Evolutionary conservation across 1,140 invertebrate genomes (phyloP).

Genomic region (Heliconius eleuchia): DNA sequence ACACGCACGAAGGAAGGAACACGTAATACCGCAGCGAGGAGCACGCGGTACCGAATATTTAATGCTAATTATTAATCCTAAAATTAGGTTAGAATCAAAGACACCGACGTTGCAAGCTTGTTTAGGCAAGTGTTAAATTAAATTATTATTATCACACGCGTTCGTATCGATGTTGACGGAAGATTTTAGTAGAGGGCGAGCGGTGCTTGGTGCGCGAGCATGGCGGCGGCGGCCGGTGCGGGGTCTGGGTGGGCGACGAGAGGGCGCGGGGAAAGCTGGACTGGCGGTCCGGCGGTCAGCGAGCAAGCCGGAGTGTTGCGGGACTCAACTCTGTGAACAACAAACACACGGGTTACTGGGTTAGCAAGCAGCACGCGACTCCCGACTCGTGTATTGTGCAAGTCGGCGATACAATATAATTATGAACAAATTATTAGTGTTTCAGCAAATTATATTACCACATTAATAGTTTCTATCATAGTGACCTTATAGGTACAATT

Average conservation of each 20-base stretch:
- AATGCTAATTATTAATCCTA: conserved; percentile 71
- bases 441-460: not conserved
- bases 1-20: conserved; percentile 50
- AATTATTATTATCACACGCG: conserved; percentile 76
- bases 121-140: conserved; percentile 78
- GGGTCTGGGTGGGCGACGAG: conserved; percentile 70
- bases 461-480: not conserved
- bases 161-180: conserved; percentile 77
- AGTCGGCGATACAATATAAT: not conserved
- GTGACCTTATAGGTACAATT: not conserved
- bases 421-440: not conserved
- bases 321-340: conserved; percentile 81
- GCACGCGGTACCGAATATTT: conserved; percentile 54
- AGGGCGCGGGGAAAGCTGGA: conserved; percentile 77
- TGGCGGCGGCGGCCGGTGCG: conserved; percentile 71
- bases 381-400: not conserved
- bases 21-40: conserved; percentile 46
- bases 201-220: conserved; percentile 77
- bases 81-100: conserved; percentile 74
- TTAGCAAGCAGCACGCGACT: conserved; percentile 66
- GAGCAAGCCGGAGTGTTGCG: conserved; percentile 79
- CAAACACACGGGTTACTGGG: conserved; percentile 81
- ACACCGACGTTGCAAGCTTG: conserved; percentile 80
- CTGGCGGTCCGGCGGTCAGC: conserved; percentile 80
- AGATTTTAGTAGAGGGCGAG: conserved; percentile 78